Conservation (phyloP, 2,888 invertebrate genomes). For the Branchipolynoe longqiensis region DNA sequence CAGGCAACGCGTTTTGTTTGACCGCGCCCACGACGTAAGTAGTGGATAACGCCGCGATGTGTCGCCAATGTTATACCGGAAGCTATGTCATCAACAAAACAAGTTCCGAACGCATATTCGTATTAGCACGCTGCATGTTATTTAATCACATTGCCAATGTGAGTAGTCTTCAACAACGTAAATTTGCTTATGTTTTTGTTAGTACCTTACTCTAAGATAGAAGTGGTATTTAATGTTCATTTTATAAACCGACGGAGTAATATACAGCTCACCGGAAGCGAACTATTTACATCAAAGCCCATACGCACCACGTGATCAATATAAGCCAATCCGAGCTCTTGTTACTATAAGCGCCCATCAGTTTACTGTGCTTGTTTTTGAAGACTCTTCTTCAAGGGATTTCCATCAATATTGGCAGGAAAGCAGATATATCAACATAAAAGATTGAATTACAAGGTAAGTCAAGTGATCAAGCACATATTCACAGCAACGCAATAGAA, state of each 20-base stretch:
- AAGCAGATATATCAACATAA: neutral
- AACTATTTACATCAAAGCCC: neutral
- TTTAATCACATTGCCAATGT: no score
- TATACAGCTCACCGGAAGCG: conserved; percentile 19
- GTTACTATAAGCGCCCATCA: conserved; percentile 31
- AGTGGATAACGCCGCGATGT: no score
- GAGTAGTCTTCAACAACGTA: no score
- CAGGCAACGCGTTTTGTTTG: no score
- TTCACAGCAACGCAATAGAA: neutral
- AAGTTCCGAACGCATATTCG: no score
- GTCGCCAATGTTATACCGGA: no score
- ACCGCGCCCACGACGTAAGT: no score
- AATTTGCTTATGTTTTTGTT: neutral
- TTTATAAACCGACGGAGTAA: conserved; percentile 23
- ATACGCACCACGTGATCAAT: conserved; percentile 8
- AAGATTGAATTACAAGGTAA: conserved; percentile 18
- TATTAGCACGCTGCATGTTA: no score
- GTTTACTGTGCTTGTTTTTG: conserved; percentile 46
- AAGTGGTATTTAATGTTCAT: neutral
- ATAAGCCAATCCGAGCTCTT: neutral
- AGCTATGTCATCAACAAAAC: no score
- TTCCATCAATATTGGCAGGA: conserved; percentile 40
- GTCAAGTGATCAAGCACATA: neutral
- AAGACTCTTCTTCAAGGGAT: conserved; percentile 25
- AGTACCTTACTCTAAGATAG: neutral